Base-by-base conservation (phyloP, 2,888 invertebrate species). In the Rhodophaea formosa region DNA sequence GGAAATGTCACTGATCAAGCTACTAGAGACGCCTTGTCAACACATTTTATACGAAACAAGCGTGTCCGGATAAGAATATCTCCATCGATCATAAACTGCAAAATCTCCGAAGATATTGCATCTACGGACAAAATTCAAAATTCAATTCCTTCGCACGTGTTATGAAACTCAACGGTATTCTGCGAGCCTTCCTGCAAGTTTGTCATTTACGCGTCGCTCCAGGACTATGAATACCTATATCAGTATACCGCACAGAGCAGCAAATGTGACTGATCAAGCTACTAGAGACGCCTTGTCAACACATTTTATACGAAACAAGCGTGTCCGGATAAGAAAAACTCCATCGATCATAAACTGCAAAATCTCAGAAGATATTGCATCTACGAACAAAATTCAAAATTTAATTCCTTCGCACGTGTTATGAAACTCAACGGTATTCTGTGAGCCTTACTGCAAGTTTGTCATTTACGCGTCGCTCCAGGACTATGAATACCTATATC, bases 401-500 rank as follows among this genome's bases (percentile, higher is more conserved):
- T 35, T 15, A 51, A 51, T 51, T 35, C 15, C 15, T 51, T 5
- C 51, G 32, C 6, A 51, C 51, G 51, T 35, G 51, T 15, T 35
- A 51, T 15, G 12, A 45, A 45, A 45, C 23, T 44, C 47, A 29
- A 7, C 29, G 29, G 29, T 29, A 14, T 49, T 8, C 32, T 10
- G 3, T 15, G 10, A 12, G 10, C 30, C 35, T 51, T 35, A 32
- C 17, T 12, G 35, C 16, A 35, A 51, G 14, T 51, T 35, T 35
- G 51, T 51, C 51, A 51, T 51, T 51, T 51, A 32, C 32, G 32
- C 51, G 16, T 51, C 35, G 32, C 51, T 35, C 30, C 14, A 15
- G 51, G 10, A 30, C n/a, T 51, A 51, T 51, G 51, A 51, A 51
- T 51, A n/a, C n/a, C n/a, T n/a, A 35, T 35, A 32, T 35, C 51